Evolutionary conservation across 1,140 invertebrate species (phyloP).

Genomic region (Aleiodes sp.): DNA sequence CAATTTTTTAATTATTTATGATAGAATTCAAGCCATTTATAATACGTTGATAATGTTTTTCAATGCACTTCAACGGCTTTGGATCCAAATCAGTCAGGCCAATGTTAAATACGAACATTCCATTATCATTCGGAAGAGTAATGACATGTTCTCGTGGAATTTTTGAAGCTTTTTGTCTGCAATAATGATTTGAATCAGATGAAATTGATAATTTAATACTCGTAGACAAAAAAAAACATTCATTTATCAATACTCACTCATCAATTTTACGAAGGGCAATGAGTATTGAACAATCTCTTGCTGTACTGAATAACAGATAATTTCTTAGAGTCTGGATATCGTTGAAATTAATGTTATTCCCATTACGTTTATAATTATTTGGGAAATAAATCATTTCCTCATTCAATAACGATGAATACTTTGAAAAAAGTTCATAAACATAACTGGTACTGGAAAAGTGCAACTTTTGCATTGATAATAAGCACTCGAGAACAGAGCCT

Average conservation of each 20-base stretch:
- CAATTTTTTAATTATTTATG: too few species aligned
- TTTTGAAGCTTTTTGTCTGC: conserved; percentile 40
- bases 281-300: conserved; percentile 70
- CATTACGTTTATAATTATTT: conserved; percentile 12
- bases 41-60: conserved; percentile 64
- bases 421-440: conserved; percentile 52
- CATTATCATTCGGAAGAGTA: conserved; percentile 49
- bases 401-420: conserved; percentile 44
- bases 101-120: conserved; percentile 59
- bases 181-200: conserved; percentile 38
- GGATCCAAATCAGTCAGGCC: conserved; percentile 68
- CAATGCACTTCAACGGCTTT: conserved; percentile 66
- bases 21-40: conserved; percentile 17
- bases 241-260: conserved; percentile 44
- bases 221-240: conserved; percentile 3
- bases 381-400: conserved; percentile 51
- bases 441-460: conserved; percentile 47
- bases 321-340: conserved; percentile 55
- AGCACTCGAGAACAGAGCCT: conserved; percentile 54
- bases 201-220: neutral
- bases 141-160: conserved; percentile 44
- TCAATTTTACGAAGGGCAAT: conserved; percentile 63
- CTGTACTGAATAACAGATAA: conserved; percentile 67
- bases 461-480: conserved; percentile 55
- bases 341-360: conserved; percentile 5